A percentile compares a stretch with the other conserved stretches of the same genome.
Conservation (phyloP, 2,888 invertebrate genomes). For the Anodontia alba region DNA sequence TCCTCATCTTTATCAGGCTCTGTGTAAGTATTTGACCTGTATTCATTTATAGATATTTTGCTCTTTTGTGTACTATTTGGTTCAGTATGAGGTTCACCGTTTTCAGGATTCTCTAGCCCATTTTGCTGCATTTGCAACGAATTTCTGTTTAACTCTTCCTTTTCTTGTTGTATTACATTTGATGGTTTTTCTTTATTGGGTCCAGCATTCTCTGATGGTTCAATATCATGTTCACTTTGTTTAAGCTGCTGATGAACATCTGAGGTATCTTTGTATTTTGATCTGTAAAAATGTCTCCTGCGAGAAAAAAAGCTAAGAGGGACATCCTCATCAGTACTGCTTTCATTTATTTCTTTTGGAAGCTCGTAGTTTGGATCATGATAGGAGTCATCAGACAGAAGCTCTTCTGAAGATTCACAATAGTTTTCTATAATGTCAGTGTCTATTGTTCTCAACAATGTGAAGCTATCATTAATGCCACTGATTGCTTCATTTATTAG, state of each 20-base stretch:
- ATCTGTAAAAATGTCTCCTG: not conserved
- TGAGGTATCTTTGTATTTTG: not conserved
- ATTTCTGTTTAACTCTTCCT: conserved; percentile 17
- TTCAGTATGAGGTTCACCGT: not conserved
- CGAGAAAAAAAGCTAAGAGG: not conserved
- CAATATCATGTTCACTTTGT: too few relatives aligned
- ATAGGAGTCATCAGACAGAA: not conserved
- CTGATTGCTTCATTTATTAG: not conserved
- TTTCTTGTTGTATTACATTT: not conserved
- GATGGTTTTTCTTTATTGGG: not conserved
- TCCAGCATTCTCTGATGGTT: not conserved
- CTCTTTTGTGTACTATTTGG: not conserved
- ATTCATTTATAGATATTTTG: not conserved
- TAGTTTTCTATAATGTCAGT: not conserved
- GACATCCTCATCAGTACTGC: not conserved
- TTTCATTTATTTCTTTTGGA: not conserved
- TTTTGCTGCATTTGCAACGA: not conserved
- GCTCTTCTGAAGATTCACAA: not conserved
- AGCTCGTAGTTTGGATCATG: not conserved
- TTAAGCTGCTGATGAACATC: too few relatives aligned
- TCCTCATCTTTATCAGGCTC: not conserved
- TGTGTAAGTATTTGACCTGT: not conserved
- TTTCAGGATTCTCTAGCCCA: not conserved
- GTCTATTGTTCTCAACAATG: not conserved
- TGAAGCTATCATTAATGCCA: not conserved